Base-by-base conservation (phyloP, 2,797 vertebrate species). In the Enteromius paludinosus region DNA sequence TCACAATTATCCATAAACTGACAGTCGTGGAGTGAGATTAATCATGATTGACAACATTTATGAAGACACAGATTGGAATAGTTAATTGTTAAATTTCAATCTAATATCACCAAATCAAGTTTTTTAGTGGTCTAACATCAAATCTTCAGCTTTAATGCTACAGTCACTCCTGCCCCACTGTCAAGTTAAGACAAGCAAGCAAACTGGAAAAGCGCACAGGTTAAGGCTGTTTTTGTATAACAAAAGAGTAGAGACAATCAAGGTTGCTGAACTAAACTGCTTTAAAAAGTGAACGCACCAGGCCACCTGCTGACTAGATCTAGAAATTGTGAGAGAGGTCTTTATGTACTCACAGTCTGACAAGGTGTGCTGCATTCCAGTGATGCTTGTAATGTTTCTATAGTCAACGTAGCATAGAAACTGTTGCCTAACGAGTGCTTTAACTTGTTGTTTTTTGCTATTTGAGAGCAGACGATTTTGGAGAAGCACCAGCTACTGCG, bases 381-480 rank as follows among this genome's bases (percentile, higher is more conserved):
- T 64, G 35, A 71, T 68, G 38, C 68, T 61, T 81, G 76, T 41
- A 78, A 79, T 33, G 38, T 35, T 76, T 78, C 49, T 7, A 8
- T 8, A 56, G 54, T 23, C 20, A 54, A n/a, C 35, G 45, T 17
- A 45, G 20, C 20, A 4, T 28, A 6, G 30, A 70, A 70, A 35
- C 23, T 74, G 61, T 78, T 83, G 33, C 43, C 73, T 7, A 38
- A 73, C 9, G 18, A 76, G 33, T 62, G 17, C 28, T 77, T 30
- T 43, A 49, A 75, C 54, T 8, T 3, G 5, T 86, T 1, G 84
- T 85, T 83, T 47, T 83, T 49, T 85, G 49, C 83, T 74, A 86
- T 89, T 82, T 86, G 59, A 14, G n/a, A 84, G 56, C 85, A 96
- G 95, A 91, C 90, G 90, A 56, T 41, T 95, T 96, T 85, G 94